Percentiles rank a stretch among this genome's conserved stretches.
These are phyloP conservation scores for Drosophila truncata DNA, from an alignment of 1,140 invertebrate species.

Conservation along the genomic window DNA sequence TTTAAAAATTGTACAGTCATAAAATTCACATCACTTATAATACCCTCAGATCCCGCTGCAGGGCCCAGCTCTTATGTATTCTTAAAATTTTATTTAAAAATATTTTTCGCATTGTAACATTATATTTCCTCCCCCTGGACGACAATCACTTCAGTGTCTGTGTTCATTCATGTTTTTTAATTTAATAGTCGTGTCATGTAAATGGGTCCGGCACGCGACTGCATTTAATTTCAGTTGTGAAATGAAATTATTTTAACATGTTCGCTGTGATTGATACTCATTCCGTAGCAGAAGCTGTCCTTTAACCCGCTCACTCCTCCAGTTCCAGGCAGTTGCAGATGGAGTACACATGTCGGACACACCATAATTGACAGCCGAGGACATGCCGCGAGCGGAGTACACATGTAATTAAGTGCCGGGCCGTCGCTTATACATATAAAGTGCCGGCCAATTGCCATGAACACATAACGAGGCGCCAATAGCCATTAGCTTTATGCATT, in stretches of 20 bases:
- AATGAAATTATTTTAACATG: slow-evolving; percentile 79
- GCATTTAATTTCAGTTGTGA: slow-evolving; percentile 74
- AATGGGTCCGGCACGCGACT: slow-evolving; percentile 70
- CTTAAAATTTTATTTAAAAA: background rate
- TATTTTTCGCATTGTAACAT: slow-evolving; percentile 6
- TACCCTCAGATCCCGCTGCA: background rate
- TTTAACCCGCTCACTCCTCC: background rate
- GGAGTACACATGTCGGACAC: slow-evolving; percentile 66
- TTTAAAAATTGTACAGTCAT: background rate
- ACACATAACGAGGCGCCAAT: slow-evolving; percentile 61
- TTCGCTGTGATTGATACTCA: slow-evolving; percentile 74
- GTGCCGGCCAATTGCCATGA: slow-evolving; percentile 57
- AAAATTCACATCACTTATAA: background rate
- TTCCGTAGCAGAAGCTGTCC: slow-evolving; percentile 12
- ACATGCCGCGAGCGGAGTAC: slow-evolving; percentile 48
- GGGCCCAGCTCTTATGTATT: background rate
- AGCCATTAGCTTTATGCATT: slow-evolving; percentile 20
- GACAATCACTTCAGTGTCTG: slow-evolving; percentile 21
- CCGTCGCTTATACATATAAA: slow-evolving; percentile 55
- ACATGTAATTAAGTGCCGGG: slow-evolving; percentile 74
- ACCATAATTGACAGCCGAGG: slow-evolving; percentile 73
- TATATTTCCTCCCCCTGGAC: background rate
- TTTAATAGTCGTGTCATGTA: slow-evolving; percentile 83
- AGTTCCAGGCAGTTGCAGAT: slow-evolving; percentile 13
- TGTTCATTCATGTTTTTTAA: slow-evolving; percentile 80